These are phyloP conservation scores for Pterobdella sp. DNA, from an alignment of 2,888 invertebrate genomes.

Conservation along the genomic window DNA sequence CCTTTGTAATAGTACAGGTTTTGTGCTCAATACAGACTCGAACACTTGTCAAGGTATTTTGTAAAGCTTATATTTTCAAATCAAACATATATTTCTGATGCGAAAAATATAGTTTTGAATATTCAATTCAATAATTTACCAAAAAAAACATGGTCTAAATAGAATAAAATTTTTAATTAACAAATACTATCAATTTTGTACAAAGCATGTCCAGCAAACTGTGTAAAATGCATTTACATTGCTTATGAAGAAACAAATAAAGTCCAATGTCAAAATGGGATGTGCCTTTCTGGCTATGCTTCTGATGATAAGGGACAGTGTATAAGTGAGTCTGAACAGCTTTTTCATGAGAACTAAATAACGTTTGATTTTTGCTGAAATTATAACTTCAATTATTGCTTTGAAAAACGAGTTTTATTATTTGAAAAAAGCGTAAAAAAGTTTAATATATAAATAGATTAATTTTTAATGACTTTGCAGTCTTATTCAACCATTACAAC, in stretches of 20 bases:
- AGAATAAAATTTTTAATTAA: too few relatives aligned
- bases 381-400: background rate
- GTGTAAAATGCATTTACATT: slow-evolving; percentile 19
- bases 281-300: background rate
- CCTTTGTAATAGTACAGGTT: slow-evolving; percentile 17
- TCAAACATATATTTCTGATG: background rate
- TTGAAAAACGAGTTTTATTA: too few relatives aligned
- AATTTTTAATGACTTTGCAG: too few relatives aligned
- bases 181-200: too few relatives aligned
- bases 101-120: background rate
- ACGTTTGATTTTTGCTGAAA: background rate
- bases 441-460: too few relatives aligned
- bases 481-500: too few relatives aligned
- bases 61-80: too few relatives aligned
- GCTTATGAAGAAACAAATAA: slow-evolving; percentile 4
- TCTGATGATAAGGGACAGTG: slow-evolving; percentile 17
- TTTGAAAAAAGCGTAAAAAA: too few relatives aligned
- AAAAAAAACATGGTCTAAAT: too few relatives aligned
- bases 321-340: slow-evolving; percentile 6
- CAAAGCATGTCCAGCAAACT: slow-evolving; percentile 28
- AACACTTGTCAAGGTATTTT: slow-evolving; percentile 19
- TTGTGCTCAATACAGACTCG: slow-evolving; percentile 16
- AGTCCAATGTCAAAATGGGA: slow-evolving; percentile 9
- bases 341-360: background rate
- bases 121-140: too few relatives aligned